A percentile compares a stretch with the other conserved stretches of the same genome.
Conservation (phyloP, 2,888 invertebrate species). For the Podotricha telesiphe region DNA sequence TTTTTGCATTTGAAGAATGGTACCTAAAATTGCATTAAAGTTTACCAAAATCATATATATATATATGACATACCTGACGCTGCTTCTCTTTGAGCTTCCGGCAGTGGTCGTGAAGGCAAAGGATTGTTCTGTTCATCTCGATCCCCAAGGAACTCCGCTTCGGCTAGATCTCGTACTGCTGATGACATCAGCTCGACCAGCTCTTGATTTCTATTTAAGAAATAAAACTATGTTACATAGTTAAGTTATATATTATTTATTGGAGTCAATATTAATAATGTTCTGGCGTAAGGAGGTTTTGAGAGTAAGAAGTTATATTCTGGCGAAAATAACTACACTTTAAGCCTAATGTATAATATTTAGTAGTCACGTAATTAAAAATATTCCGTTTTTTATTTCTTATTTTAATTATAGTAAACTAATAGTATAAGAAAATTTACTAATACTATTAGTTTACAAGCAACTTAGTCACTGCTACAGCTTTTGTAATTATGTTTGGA, state of each 20-base stretch:
- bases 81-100: slow-evolving; percentile 66
- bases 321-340: neutral
- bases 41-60: neutral
- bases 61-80: slow-evolving; percentile 58
- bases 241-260: neutral
- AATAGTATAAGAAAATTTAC: too few species aligned
- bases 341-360: neutral
- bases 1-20: neutral
- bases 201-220: slow-evolving; percentile 85
- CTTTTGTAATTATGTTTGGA: too few species aligned
- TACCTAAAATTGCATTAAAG: neutral
- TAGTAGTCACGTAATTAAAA: too few species aligned
- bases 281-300: too few species aligned
- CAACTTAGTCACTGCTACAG: too few species aligned
- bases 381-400: too few species aligned
- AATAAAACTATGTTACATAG: neutral
- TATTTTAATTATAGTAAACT: too few species aligned
- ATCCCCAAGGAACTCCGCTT: slow-evolving; percentile 94
- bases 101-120: slow-evolving; percentile 87
- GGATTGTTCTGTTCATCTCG: slow-evolving; percentile 94
- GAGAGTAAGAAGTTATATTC: too few species aligned
- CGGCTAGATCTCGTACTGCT: slow-evolving; percentile 93
- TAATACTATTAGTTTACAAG: too few species aligned
- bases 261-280: too few species aligned
- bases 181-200: slow-evolving; percentile 94